These are phyloP conservation scores for Polydrusus cervinus DNA, from an alignment of 2,888 invertebrate genomes.

Conservation along the genomic window DNA sequence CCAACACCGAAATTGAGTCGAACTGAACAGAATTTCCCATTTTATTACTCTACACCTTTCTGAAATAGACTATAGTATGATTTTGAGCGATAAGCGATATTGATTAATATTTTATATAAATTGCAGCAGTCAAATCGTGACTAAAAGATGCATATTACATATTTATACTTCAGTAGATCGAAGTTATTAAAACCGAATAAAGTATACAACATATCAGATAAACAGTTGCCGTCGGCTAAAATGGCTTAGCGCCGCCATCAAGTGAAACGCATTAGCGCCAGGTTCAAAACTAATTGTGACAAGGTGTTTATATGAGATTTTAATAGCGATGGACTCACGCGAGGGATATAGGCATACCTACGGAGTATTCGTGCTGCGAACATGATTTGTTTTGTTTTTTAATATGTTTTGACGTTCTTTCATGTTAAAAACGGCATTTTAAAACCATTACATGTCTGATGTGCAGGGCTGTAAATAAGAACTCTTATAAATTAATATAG, in stretches of 20 bases:
- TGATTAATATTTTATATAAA: neutral
- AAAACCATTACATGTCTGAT: neutral
- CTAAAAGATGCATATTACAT: neutral
- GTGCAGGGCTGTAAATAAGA: neutral
- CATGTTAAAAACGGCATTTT: constrained; percentile 21
- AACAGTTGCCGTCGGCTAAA: constrained; percentile 40
- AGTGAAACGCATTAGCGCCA: constrained; percentile 47
- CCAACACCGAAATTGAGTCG: no score
- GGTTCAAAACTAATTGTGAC: constrained; percentile 65
- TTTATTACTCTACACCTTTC: no score
- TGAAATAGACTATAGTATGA: no score
- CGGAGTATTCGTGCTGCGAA: constrained; percentile 45
- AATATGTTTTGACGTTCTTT: constrained; percentile 38
- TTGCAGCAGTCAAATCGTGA: constrained; percentile 13
- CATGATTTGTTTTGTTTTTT: constrained; percentile 45
- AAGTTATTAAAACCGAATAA: constrained; percentile 28
- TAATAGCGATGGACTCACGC: constrained; percentile 65
- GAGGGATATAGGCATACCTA: constrained; percentile 48
- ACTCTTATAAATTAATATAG: no score
- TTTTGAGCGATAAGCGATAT: no score
- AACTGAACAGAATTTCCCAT: no score
- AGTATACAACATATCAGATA: constrained; percentile 32
- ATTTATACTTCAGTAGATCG: constrained; percentile 8
- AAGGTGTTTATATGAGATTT: constrained; percentile 68
- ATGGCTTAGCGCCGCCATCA: constrained; percentile 34